Percentiles rank a stretch among this genome's conserved stretches.
Conservation (phyloP, 2,888 invertebrate species). For the Zhengitettix transpicula region DNA sequence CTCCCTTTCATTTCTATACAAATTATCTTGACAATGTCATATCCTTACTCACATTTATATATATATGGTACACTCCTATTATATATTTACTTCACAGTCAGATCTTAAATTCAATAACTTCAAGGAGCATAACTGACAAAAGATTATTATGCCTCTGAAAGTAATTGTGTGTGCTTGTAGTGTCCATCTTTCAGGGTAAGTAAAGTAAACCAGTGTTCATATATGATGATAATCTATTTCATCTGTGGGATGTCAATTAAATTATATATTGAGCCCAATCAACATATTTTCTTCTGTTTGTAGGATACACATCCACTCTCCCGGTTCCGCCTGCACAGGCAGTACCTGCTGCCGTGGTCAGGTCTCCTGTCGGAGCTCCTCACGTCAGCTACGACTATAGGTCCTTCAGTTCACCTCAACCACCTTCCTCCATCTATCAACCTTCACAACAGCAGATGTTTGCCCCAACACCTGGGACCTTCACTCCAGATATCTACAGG, state of each 20-base stretch:
- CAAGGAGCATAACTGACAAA: no score
- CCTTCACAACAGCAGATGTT: slow-evolving; percentile 22
- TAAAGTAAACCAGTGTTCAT: neutral
- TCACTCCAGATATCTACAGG: slow-evolving; percentile 22
- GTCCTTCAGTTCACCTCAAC: slow-evolving; percentile 5
- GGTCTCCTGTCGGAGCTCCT: slow-evolving; percentile 10
- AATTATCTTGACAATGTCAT: no score
- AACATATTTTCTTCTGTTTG: neutral
- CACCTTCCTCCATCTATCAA: slow-evolving; percentile 15
- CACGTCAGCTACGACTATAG: slow-evolving; percentile 9
- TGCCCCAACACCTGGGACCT: slow-evolving; percentile 19
- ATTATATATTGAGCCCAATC: neutral
- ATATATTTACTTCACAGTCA: no score
- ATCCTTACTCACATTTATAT: no score
- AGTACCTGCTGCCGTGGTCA: slow-evolving; percentile 9
- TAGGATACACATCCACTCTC: slow-evolving; percentile 6
- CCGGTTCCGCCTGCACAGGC: slow-evolving; percentile 8
- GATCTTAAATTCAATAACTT: no score
- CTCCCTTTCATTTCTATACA: neutral
- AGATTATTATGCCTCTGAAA: no score
- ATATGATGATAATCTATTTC: neutral
- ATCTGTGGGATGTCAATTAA: neutral
- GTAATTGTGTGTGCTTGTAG: no score
- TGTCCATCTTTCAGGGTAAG: neutral
- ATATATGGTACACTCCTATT: no score